A percentile compares a stretch with the other conserved stretches of the same genome.
phyloP scores from a whole-genome alignment of 2,113 vertebrate species.

The Onychorhynchus coronatus region DNA sequence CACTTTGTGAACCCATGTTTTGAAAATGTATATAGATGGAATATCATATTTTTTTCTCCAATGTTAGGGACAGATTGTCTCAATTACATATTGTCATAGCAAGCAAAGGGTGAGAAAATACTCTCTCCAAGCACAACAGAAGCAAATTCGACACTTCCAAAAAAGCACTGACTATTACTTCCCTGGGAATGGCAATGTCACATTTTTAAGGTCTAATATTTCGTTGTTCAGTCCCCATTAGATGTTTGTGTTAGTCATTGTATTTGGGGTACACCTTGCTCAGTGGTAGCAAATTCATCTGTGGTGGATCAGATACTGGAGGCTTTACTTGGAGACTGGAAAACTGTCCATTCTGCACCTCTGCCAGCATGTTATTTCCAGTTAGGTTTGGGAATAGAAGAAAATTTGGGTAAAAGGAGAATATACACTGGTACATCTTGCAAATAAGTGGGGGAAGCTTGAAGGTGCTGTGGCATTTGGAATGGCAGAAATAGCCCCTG shows the following conservation, averaged over 20 bases:
- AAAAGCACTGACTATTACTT: not conserved
- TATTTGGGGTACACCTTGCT: not conserved
- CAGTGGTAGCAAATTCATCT: not conserved
- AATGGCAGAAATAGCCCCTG: not conserved
- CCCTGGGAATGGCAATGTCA: accelerated
- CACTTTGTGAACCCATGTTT: not conserved
- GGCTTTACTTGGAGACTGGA: not conserved
- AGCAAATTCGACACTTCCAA: not conserved
- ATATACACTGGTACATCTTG: not conserved
- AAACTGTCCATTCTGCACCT: not conserved
- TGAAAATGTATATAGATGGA: not conserved
- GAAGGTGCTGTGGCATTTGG: not conserved
- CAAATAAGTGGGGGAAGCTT: not conserved
- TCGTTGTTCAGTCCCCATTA: not conserved
- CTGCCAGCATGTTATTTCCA: not conserved
- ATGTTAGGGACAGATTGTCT: not conserved
- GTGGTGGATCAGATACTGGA: not conserved
- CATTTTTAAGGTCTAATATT: not conserved
- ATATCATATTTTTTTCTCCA: not conserved
- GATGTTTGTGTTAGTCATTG: accelerated
- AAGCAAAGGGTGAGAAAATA: not conserved
- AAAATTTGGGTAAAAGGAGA: not conserved
- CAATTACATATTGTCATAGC: not conserved
- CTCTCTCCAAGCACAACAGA: not conserved
- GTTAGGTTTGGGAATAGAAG: not conserved